phyloP scores from a whole-genome alignment of 2,113 vertebrate species.

The Machaerirhynchus nigripectus region DNA sequence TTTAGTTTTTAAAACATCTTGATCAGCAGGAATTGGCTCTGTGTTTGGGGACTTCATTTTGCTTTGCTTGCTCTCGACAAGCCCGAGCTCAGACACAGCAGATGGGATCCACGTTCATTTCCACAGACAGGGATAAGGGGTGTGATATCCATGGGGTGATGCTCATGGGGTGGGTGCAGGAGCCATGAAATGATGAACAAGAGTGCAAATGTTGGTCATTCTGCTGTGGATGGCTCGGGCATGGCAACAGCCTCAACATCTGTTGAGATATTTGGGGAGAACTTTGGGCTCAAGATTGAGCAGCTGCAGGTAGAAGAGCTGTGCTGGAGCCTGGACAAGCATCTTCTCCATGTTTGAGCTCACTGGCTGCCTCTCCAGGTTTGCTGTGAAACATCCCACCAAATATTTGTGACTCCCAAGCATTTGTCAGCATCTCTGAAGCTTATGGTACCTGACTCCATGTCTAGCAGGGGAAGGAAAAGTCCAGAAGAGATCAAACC shows the following conservation, averaged over 20 bases:
- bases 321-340: neutral
- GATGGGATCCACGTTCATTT: neutral
- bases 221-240: neutral
- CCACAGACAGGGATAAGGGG: neutral
- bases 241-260: neutral
- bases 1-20: slow-evolving; percentile 16
- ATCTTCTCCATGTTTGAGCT: neutral
- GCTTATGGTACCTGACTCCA: neutral
- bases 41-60: neutral
- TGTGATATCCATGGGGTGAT: neutral
- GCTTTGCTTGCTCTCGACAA: neutral
- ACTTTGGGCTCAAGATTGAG: neutral
- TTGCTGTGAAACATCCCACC: neutral
- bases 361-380: neutral
- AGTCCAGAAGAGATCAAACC: neutral
- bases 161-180: neutral
- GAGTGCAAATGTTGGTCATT: neutral
- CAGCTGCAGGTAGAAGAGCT: neutral
- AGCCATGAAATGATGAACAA: neutral
- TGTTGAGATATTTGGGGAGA: neutral
- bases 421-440: neutral
- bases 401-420: neutral
- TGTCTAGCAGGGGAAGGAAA: neutral
- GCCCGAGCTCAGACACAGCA: neutral
- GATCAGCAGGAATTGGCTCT: neutral